Evolutionary conservation across 2,113 vertebrate species (phyloP), one percentile per base, ranked within the genome.

Genomic region (Morone chrysops): DNA sequence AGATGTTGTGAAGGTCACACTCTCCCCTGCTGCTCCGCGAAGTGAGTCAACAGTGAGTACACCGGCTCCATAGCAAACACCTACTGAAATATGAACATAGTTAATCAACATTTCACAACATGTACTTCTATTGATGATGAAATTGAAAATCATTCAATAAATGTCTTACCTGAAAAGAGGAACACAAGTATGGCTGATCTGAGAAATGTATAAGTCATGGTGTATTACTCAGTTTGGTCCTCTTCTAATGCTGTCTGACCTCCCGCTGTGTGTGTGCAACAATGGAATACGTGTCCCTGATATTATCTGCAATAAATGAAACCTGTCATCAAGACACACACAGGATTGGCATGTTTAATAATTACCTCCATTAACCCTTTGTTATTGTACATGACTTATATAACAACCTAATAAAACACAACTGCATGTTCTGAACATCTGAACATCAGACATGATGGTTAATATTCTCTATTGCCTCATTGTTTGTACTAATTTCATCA

Each of bases 1-100:
- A 13, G 86, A 80, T 59, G 89, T 86, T 4, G 41, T 50, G 47
- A 88, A 86, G 25, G 61, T 86, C 25, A 86, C 78, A 2, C 54
- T 83, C 13, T 59, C 70, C 31, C 83, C 81, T 4, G 13, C 14
- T 62, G 53, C 38, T 16, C 56, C 80, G 1, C 13, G 48, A 6
- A 86, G 68, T 6, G 13, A 9, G 75, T 87, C 85, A n/a, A 31
- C 74, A 18, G 78, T 43, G 78, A 87, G 43, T 4, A 86, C 36
- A 5, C 83, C 85, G 1, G 70, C 70, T 61, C 74, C 84, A 56
- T 50, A 11, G 71, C 78, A 82, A 63, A 86, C 10, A 66, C 51
- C 75, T 80, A 72, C 54, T 25, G 60, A 73, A 61, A 51, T 22
- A 17, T 20, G 4, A 54, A 50, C n/a, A 59, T 11, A 16, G 6